These are phyloP conservation scores for Uromys caudimaculatus DNA, from an alignment of 2,797 vertebrate species.

Conservation along the genomic window DNA sequence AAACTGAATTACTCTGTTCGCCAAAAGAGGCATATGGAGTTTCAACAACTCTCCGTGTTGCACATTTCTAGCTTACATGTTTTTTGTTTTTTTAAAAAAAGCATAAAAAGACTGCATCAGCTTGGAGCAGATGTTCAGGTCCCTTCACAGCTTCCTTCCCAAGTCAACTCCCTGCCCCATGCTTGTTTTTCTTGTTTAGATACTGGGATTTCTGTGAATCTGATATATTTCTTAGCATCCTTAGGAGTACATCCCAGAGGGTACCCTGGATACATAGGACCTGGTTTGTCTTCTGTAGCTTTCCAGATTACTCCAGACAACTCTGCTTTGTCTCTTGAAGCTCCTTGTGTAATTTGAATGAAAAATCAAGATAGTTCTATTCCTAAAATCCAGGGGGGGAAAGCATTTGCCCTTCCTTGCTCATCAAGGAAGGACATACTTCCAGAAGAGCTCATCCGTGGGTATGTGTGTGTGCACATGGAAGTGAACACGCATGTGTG, in stretches of 20 bases:
- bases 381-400: background rate
- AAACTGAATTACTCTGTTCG: slow-evolving; percentile 81
- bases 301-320: background rate
- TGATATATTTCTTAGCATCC: background rate
- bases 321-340: background rate
- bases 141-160: slow-evolving; percentile 4
- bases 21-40: slow-evolving; percentile 87
- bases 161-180: background rate
- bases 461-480: no score
- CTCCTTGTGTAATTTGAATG: background rate
- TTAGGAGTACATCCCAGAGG: background rate
- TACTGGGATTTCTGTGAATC: background rate
- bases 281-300: background rate
- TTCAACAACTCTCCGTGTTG: slow-evolving; percentile 81
- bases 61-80: slow-evolving; percentile 81
- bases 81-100: slow-evolving; percentile 76
- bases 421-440: background rate
- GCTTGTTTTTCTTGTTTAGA: background rate
- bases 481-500: background rate
- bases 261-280: rapidly evolving
- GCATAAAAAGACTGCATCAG: slow-evolving; percentile 77
- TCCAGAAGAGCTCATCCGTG: background rate
- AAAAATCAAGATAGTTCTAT: background rate
- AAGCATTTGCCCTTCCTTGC: background rate
- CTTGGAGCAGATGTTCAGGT: slow-evolving; percentile 64